phyloP scores from a whole-genome alignment of 1,140 invertebrate genomes.

The Pseudomyrmex concolor region DNA sequence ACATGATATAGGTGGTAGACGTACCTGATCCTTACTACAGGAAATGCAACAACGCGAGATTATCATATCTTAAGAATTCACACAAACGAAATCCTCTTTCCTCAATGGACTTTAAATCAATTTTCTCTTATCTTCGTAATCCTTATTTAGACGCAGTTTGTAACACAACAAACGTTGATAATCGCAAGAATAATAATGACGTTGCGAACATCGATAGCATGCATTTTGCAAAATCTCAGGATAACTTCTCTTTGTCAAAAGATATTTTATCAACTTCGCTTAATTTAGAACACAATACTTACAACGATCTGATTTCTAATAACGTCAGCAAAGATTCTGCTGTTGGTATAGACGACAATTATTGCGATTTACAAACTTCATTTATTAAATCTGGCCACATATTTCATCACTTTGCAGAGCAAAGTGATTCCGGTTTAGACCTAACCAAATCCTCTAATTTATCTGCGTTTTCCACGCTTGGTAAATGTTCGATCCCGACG shows the following conservation, averaged over 20 bases:
- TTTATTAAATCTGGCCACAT: slow-evolving; percentile 50
- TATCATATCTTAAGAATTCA: slow-evolving; percentile 66
- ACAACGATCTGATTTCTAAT: slow-evolving; percentile 22
- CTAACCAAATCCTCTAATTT: slow-evolving; percentile 54
- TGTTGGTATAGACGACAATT: slow-evolving; percentile 75
- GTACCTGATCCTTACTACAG: slow-evolving; percentile 73
- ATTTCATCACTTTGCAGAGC: slow-evolving; percentile 49
- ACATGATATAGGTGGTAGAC: slow-evolving; percentile 76
- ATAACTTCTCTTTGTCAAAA: not conserved
- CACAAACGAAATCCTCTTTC: slow-evolving; percentile 56
- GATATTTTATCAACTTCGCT: slow-evolving; percentile 20
- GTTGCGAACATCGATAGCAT: not conserved
- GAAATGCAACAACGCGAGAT: slow-evolving; percentile 73
- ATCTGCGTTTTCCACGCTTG: slow-evolving; percentile 26
- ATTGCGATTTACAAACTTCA: slow-evolving; percentile 55
- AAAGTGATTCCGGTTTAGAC: slow-evolving; percentile 76
- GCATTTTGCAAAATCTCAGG: slow-evolving; percentile 5
- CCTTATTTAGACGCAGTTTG: slow-evolving; percentile 72
- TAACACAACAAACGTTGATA: slow-evolving; percentile 13
- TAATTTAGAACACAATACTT: slow-evolving; percentile 35
- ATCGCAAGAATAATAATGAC: not conserved
- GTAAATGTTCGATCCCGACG: slow-evolving; percentile 63
- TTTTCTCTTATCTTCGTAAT: slow-evolving; percentile 75
- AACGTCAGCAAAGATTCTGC: slow-evolving; percentile 74
- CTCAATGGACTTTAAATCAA: slow-evolving; percentile 61